These are phyloP conservation scores for Poicephalus meyeri DNA, from an alignment of 2,113 vertebrate genomes.

Conservation along the genomic window DNA sequence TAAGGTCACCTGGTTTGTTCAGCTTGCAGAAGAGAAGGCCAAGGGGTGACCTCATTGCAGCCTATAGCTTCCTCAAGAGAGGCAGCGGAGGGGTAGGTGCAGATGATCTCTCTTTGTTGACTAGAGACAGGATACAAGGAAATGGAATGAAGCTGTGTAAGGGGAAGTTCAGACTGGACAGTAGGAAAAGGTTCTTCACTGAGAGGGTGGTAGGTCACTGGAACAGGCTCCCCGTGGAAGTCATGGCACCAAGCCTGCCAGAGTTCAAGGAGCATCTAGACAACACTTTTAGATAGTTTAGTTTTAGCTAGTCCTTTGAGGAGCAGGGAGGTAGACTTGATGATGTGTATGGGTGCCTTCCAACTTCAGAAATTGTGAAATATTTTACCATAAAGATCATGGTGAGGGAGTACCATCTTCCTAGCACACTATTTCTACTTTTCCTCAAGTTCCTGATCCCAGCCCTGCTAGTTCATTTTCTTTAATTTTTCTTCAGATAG, in stretches of 20 bases:
- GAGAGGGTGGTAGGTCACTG: background rate
- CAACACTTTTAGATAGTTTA: background rate
- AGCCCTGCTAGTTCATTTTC: background rate
- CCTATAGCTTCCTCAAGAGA: background rate
- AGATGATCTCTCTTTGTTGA: background rate
- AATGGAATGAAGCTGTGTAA: background rate
- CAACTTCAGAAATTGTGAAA: background rate
- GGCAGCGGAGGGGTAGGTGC: background rate
- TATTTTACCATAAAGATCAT: background rate
- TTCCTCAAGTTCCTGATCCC: background rate
- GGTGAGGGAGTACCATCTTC: background rate
- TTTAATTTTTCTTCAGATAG: background rate
- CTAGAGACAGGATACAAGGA: accelerated
- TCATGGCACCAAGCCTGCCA: background rate
- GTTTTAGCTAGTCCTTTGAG: background rate
- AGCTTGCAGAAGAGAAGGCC: background rate
- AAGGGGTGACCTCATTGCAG: background rate
- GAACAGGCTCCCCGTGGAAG: background rate
- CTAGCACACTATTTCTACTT: background rate
- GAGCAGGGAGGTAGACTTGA: background rate
- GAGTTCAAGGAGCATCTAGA: background rate
- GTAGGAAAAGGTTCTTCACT: background rate
- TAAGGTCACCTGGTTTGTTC: background rate
- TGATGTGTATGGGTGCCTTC: background rate
- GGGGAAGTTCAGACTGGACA: background rate